These are phyloP conservation scores for Heliothis subflexa DNA, from an alignment of 1,140 invertebrate species.

Conservation along the genomic window DNA sequence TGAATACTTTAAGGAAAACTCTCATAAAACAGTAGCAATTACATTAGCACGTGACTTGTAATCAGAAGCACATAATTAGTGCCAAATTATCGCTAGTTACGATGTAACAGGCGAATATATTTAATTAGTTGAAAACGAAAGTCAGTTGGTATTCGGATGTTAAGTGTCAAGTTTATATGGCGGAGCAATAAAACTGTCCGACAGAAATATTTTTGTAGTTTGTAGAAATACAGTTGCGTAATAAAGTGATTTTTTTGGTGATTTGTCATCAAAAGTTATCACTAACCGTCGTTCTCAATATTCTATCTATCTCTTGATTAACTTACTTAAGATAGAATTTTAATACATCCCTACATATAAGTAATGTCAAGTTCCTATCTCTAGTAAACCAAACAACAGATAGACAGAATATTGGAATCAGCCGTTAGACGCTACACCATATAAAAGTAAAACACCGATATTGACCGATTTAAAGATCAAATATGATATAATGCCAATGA, in stretches of 20 bases:
- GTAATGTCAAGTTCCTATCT: too few relatives aligned
- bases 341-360: too few relatives aligned
- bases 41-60: conserved; percentile 40
- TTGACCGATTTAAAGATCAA: too few relatives aligned
- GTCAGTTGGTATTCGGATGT: conserved; percentile 18
- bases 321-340: too few relatives aligned
- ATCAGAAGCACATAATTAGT: conserved; percentile 48
- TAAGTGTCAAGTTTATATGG: conserved; percentile 32
- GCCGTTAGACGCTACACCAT: too few relatives aligned
- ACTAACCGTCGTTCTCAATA: too few relatives aligned
- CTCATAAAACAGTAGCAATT: conserved; percentile 41
- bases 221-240: background rate
- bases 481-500: too few relatives aligned
- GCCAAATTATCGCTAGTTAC: conserved; percentile 49
- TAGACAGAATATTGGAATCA: too few relatives aligned
- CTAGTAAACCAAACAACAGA: too few relatives aligned
- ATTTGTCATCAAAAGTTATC: background rate
- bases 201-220: background rate
- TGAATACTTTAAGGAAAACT: conserved; percentile 23
- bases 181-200: background rate
- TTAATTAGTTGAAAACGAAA: conserved; percentile 61
- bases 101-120: conserved; percentile 19
- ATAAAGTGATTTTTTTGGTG: background rate
- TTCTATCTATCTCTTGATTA: too few relatives aligned
- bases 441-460: too few relatives aligned